phyloP scores from a whole-genome alignment of 1,140 invertebrate species.

The Mylabris phalerata region DNA sequence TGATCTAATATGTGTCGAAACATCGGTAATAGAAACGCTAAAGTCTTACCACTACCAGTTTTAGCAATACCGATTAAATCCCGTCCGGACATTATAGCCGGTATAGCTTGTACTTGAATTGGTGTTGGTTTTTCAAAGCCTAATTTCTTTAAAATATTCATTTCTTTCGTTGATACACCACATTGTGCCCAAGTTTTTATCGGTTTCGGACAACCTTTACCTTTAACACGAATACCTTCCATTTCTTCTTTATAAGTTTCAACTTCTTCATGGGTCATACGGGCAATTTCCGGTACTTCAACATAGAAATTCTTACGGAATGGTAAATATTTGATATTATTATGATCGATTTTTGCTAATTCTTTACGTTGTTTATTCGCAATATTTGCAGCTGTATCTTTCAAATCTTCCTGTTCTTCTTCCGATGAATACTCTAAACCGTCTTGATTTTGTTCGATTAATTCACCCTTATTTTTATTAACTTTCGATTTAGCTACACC shows the following conservation, averaged over 20 bases:
- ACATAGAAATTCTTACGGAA: constrained; percentile 97
- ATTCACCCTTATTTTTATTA: constrained; percentile 73
- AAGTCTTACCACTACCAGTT: constrained; percentile 97
- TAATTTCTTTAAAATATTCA: constrained; percentile 89
- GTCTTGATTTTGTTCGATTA: constrained; percentile 97
- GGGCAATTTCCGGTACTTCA: constrained; percentile 74
- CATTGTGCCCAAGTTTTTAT: constrained; percentile 91
- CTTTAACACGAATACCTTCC: constrained; percentile 80
- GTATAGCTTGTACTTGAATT: constrained; percentile 97
- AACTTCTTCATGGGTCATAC: constrained; percentile 86
- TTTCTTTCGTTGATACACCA: constrained; percentile 93
- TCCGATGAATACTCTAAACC: constrained; percentile 96
- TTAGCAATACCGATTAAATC: constrained; percentile 99
- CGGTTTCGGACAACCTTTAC: constrained; percentile 51
- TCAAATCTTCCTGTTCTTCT: constrained; percentile 92
- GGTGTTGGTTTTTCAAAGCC: constrained; percentile 97
- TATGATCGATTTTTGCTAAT: constrained; percentile 82
- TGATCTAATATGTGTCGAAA: constrained; percentile 97
- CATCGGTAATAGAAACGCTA: constrained; percentile 98
- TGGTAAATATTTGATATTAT: constrained; percentile 71
- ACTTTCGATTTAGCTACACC: constrained; percentile 84
- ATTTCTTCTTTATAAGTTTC: constrained; percentile 76
- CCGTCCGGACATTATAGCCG: constrained; percentile 94
- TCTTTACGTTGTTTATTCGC: constrained; percentile 86
- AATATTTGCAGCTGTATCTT: constrained; percentile 81